phyloP scores from a whole-genome alignment of 2,888 invertebrate species.

The Leistus spinibarbis region DNA sequence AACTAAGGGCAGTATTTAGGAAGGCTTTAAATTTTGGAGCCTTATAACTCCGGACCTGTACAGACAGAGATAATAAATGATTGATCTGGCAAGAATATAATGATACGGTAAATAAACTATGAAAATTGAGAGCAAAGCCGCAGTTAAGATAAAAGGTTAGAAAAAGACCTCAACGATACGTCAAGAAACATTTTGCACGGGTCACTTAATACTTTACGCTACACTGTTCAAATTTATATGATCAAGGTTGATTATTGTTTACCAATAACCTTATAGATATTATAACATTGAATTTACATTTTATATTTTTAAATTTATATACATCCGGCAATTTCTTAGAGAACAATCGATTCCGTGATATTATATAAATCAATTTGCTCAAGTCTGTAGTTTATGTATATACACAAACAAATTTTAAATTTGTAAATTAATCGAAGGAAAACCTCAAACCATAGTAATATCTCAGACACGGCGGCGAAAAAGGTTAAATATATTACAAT shows the following conservation, averaged over 20 bases:
- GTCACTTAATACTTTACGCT: neutral
- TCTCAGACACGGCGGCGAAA: too few species aligned
- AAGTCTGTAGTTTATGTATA: too few species aligned
- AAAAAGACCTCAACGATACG: neutral
- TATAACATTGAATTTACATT: neutral
- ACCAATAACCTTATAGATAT: neutral
- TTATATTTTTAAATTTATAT: neutral
- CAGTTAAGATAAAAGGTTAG: neutral
- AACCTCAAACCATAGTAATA: too few species aligned
- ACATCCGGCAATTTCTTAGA: neutral
- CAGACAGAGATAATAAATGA: neutral
- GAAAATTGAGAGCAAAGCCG: neutral
- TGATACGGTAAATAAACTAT: neutral
- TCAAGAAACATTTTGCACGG: constrained; percentile 2
- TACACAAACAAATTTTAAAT: too few species aligned
- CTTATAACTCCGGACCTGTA: too few species aligned
- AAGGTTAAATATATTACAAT: too few species aligned
- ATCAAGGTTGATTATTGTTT: constrained; percentile 4
- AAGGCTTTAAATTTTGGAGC: too few species aligned
- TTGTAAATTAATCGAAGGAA: too few species aligned
- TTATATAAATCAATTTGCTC: neutral
- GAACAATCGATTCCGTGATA: neutral
- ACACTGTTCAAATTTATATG: neutral
- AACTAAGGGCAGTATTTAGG: too few species aligned
- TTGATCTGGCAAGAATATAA: neutral